phyloP scores from a whole-genome alignment of 2,113 vertebrate species.

The Percopsis transmontana region DNA sequence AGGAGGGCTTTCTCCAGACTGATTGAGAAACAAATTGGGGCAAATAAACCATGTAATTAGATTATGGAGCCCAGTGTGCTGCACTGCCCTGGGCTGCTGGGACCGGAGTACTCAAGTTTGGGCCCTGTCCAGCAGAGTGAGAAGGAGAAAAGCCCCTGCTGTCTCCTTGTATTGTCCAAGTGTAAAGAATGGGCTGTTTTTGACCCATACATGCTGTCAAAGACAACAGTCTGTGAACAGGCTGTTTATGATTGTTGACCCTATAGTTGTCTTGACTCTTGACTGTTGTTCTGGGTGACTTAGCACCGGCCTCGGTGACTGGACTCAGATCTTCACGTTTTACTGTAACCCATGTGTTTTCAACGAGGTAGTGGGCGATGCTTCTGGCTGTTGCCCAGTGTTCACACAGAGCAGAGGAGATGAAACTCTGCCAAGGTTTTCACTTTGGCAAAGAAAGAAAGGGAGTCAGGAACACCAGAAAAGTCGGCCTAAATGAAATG shows the following conservation, averaged over 20 bases:
- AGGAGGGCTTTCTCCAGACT: conserved; percentile 89
- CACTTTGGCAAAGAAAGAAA: conserved; percentile 16
- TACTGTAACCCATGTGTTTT: conserved; percentile 31
- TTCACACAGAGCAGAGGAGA: not conserved
- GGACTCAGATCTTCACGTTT: conserved; percentile 22
- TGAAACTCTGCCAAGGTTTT: conserved; percentile 10
- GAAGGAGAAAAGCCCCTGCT: conserved; percentile 19
- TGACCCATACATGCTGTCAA: not conserved
- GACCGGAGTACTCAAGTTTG: conserved; percentile 60
- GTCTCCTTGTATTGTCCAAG: conserved; percentile 33
- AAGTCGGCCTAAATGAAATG: conserved; percentile 35
- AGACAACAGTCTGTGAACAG: conserved; percentile 23
- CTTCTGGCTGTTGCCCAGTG: conserved; percentile 24
- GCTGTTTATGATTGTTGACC: conserved; percentile 41
- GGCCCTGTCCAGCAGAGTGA: conserved; percentile 51
- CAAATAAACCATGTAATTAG: conserved; percentile 99
- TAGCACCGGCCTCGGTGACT: conserved; percentile 18
- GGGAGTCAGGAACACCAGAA: not conserved
- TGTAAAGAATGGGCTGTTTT: conserved; percentile 50
- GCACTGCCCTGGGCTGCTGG: conserved; percentile 55
- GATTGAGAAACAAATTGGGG: conserved; percentile 97
- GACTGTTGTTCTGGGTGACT: conserved; percentile 32
- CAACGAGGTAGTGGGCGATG: conserved; percentile 35
- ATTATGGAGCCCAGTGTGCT: conserved; percentile 85
- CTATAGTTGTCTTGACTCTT: no score